phyloP scores from a whole-genome alignment of 1,140 invertebrate genomes.

The Ceratina australensis region DNA sequence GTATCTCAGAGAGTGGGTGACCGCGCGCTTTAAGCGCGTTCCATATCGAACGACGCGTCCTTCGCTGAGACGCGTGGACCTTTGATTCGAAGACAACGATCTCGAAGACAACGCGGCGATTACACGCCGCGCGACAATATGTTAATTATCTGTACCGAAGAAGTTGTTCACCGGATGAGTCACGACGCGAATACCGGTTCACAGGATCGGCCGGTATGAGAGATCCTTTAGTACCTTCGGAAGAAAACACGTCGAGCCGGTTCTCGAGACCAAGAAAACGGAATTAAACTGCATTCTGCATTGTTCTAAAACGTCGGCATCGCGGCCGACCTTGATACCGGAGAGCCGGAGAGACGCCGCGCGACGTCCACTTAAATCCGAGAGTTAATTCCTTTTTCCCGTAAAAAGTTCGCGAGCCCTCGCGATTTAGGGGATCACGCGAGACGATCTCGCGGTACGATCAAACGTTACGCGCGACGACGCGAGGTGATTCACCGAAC shows the following conservation, averaged over 20 bases:
- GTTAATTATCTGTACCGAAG: background rate
- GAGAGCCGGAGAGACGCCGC: background rate
- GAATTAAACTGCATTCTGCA: conserved; percentile 62
- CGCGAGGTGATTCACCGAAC: background rate
- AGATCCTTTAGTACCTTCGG: conserved; percentile 18
- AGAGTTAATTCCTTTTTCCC: background rate
- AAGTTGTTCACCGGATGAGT: background rate
- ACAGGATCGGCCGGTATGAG: background rate
- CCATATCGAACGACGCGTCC: conserved; percentile 18
- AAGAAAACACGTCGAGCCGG: conserved; percentile 66
- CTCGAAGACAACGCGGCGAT: background rate
- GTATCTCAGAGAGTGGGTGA: conserved; percentile 37
- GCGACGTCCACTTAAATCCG: background rate
- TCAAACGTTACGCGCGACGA: background rate
- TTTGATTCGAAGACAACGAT: background rate
- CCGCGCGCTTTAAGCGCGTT: conserved; percentile 21
- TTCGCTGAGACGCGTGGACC: background rate
- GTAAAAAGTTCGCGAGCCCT: too few species aligned
- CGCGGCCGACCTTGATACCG: conserved; percentile 36
- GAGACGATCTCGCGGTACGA: too few species aligned
- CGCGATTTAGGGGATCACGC: background rate
- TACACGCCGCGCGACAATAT: background rate
- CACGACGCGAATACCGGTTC: background rate
- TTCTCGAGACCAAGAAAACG: conserved; percentile 52
- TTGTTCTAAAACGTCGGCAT: conserved; percentile 56